A percentile compares a stretch with the other conserved stretches of the same genome.
These are phyloP conservation scores for Campoplex nolae DNA, from an alignment of 2,888 invertebrate genomes.

Conservation along the genomic window DNA sequence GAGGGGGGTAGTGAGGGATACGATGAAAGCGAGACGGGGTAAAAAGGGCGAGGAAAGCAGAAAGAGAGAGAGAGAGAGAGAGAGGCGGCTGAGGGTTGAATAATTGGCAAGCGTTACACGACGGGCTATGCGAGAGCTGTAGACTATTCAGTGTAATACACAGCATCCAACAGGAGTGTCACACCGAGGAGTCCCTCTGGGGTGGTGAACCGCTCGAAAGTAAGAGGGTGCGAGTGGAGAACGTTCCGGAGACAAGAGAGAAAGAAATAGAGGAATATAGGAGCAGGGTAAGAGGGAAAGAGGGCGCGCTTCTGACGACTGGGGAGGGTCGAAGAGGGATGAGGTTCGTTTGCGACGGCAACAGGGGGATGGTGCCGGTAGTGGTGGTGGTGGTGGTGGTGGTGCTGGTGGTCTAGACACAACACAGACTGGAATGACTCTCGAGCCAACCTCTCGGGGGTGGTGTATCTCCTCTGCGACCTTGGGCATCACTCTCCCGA, in stretches of 20 bases:
- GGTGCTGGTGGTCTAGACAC: constrained; percentile 79
- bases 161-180: constrained; percentile 33
- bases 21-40: constrained; percentile 49
- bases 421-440: constrained; percentile 78
- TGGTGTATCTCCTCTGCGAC: constrained; percentile 73
- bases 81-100: constrained; percentile 44
- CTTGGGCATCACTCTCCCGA: constrained; percentile 79
- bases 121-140: constrained; percentile 30
- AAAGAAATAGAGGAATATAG: constrained; percentile 44
- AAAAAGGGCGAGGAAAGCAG: constrained; percentile 4
- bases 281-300: constrained; percentile 55
- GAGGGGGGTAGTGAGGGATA: not conserved
- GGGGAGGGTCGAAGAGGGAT: constrained; percentile 62
- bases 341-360: constrained; percentile 66
- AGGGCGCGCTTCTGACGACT: constrained; percentile 67
- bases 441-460: constrained; percentile 52
- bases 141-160: constrained; percentile 19
- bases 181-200: constrained; percentile 16
- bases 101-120: constrained; percentile 72
- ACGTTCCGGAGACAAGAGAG: constrained; percentile 45
- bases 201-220: constrained; percentile 36
- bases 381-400: constrained; percentile 47
- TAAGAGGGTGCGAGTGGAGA: constrained; percentile 39
- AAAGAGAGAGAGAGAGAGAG: not conserved
- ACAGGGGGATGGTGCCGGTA: constrained; percentile 47